Conservation (phyloP, 2,797 vertebrate species). For the Chloroceryle amazona region DNA sequence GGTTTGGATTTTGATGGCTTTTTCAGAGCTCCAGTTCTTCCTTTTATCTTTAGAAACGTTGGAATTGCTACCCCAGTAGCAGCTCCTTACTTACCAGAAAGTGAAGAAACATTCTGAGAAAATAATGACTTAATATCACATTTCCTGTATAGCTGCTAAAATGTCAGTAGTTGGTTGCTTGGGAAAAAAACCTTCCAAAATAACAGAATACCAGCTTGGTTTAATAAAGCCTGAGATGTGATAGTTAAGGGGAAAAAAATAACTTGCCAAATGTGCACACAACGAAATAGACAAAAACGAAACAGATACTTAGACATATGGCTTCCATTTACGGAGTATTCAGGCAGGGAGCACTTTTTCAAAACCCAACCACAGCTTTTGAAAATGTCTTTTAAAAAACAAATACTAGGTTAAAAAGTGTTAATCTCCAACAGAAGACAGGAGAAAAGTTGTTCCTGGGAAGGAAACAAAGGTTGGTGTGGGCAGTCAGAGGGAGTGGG, state of each 20-base stretch:
- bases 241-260: slow-evolving; percentile 50
- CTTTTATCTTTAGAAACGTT: slow-evolving; percentile 55
- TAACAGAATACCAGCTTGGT: slow-evolving; percentile 56
- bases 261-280: slow-evolving; percentile 49
- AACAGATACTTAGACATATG: slow-evolving; percentile 56
- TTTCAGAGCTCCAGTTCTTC: slow-evolving; percentile 4
- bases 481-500: not conserved
- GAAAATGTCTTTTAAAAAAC: not conserved
- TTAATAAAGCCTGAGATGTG: slow-evolving; percentile 63
- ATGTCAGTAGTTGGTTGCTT: slow-evolving; percentile 46
- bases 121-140: slow-evolving; percentile 66
- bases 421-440: not conserved
- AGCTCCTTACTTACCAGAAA: slow-evolving; percentile 16
- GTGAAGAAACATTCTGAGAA: slow-evolving; percentile 33
- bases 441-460: not conserved
- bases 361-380: not conserved
- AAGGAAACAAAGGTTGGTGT: not conserved
- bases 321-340: slow-evolving; percentile 32
- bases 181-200: not conserved
- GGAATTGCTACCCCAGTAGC: not conserved
- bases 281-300: slow-evolving; percentile 51
- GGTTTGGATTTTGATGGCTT: slow-evolving; percentile 3
- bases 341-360: slow-evolving; percentile 2
- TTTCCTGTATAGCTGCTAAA: slow-evolving; percentile 53
- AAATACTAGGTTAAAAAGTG: not conserved